A percentile compares a stretch with the other conserved stretches of the same genome.
Conservation (phyloP, 2,113 vertebrate species). For the Cebidichthys violaceus region DNA sequence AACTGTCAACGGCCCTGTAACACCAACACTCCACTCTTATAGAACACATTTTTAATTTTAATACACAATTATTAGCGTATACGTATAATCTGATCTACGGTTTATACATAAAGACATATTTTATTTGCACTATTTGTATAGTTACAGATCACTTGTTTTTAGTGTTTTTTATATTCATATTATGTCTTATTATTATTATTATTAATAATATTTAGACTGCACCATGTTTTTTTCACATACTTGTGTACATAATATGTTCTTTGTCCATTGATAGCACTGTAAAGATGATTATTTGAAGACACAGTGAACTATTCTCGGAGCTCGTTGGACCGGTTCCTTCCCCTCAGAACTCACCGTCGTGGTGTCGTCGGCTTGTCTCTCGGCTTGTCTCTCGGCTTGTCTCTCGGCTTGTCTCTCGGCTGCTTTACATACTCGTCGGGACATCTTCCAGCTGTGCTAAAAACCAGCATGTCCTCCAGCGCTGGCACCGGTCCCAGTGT, state of each 20-base stretch:
- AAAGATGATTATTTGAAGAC: neutral
- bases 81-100: too few species aligned
- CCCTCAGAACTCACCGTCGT: neutral
- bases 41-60: too few species aligned
- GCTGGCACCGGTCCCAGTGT: slow-evolving; percentile 54
- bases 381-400: too few species aligned
- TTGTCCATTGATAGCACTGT: too few species aligned
- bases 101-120: neutral
- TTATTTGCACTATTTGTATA: neutral
- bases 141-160: neutral
- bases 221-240: too few species aligned
- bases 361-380: neutral
- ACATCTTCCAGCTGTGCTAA: slow-evolving; percentile 56
- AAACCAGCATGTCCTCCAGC: slow-evolving; percentile 46
- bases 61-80: too few species aligned
- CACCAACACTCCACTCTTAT: too few species aligned
- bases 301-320: neutral
- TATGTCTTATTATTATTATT: too few species aligned
- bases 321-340: neutral
- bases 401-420: neutral
- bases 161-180: too few species aligned
- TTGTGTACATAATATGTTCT: too few species aligned
- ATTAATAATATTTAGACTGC: too few species aligned
- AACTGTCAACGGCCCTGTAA: too few species aligned
- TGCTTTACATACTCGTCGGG: slow-evolving; percentile 35